Evolutionary conservation across 1,140 invertebrate species (phyloP), one percentile per base, ranked within the genome.

Genomic region (Periplaneta americana): DNA sequence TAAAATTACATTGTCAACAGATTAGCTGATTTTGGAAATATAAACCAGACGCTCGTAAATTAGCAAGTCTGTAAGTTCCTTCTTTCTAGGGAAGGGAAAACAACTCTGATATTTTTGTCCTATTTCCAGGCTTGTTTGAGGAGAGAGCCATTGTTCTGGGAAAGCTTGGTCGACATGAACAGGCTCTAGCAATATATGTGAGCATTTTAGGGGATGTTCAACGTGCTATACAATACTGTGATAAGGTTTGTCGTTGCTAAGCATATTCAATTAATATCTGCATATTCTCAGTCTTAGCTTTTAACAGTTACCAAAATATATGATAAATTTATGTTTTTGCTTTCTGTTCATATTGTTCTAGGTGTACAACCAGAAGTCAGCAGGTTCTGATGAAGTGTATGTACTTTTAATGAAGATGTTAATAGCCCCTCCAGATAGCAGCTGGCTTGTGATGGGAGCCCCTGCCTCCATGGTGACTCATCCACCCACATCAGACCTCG

Each of bases 81-180:
- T n/a, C n/a, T n/a, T n/a, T n/a, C n/a, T n/a, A n/a, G n/a, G n/a
- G n/a, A n/a, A n/a, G n/a, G n/a, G n/a, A n/a, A n/a, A n/a, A n/a
- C n/a, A n/a, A n/a, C n/a, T n/a, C n/a, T n/a, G n/a, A n/a, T n/a
- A n/a, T 17, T 18, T 76, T 33, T n/a, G 10, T 74, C 3, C 5
- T 37, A n/a, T 48, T 86, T 87, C 4, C 81, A 92, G 90, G 87
- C 83, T 90, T 99, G 82, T 95, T 96, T 87, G 97, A 99, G 88
- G 98, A 99, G 89, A 90, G 97, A 81, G 98, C 98, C 0, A 92
- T 99, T 35, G 93, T 99, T 81, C 88, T 98, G 28, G 98, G 97
- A 6, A 93, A 95, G 84, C 89, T 99, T 2, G 96, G 95, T 11
- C 89, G 93, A 74, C 96, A 98, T 89, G 95, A 99, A 86, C 95